Conservation (phyloP, 64 coral and sea anemone species). For the Montipora efflorescens region DNA sequence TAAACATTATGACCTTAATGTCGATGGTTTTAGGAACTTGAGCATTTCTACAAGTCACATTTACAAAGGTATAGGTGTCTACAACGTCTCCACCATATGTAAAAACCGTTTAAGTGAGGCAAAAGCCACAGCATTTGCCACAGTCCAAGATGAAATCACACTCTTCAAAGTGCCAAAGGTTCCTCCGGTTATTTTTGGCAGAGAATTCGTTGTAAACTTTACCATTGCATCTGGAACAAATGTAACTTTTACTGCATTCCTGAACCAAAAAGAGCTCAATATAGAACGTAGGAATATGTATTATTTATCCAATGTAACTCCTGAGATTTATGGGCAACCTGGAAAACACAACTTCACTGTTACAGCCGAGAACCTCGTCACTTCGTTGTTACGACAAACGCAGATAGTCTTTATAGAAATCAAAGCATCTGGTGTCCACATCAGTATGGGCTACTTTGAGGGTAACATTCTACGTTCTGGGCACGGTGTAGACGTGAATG, state of each 20-base stretch:
- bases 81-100: constrained; percentile 27
- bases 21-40: background rate
- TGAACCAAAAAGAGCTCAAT: background rate
- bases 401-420: constrained; percentile 54
- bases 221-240: constrained; percentile 58
- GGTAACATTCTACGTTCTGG: constrained; percentile 3
- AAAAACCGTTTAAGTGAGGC: constrained; percentile 61
- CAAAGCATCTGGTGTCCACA: constrained; percentile 25
- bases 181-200: constrained; percentile 48
- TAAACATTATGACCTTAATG: background rate
- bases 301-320: constrained; percentile 10
- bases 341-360: constrained; percentile 50
- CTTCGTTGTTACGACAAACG: constrained; percentile 3
- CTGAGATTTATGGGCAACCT: constrained; percentile 18
- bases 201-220: constrained; percentile 36
- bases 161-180: constrained; percentile 35
- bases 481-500: constrained; percentile 31
- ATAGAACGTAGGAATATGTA: constrained; percentile 10
- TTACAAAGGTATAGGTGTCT: constrained; percentile 39
- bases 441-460: constrained; percentile 24
- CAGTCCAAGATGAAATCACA: constrained; percentile 63
- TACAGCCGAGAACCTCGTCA: constrained; percentile 66
- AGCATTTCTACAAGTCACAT: constrained; percentile 26
- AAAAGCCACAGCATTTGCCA: background rate
- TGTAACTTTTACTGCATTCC: constrained; percentile 36